These are phyloP conservation scores for Diglossa brunneiventris DNA, from an alignment of 2,113 vertebrate genomes.

Conservation along the genomic window DNA sequence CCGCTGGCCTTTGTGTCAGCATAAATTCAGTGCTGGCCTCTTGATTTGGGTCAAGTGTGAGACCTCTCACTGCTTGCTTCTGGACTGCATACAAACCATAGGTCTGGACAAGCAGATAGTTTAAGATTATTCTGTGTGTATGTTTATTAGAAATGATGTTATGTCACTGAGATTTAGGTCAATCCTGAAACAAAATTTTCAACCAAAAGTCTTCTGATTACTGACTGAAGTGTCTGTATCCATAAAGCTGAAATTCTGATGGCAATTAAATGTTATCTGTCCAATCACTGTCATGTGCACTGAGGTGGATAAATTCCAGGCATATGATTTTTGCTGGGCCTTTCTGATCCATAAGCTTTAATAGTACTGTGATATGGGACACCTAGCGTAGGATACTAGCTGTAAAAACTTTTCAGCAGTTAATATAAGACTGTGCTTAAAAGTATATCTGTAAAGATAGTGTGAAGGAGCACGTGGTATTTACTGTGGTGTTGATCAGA, in stretches of 20 bases:
- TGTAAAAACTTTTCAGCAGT: background rate
- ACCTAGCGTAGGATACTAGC: background rate
- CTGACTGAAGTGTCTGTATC: background rate
- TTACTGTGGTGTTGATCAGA: background rate
- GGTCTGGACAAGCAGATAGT: background rate
- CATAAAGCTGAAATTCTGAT: background rate
- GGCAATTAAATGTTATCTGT: background rate
- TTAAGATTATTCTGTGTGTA: background rate
- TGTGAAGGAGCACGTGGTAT: background rate
- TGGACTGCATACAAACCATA: background rate
- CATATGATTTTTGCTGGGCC: background rate
- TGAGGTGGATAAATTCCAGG: background rate
- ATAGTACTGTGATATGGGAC: background rate
- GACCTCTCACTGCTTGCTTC: background rate
- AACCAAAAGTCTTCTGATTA: background rate
- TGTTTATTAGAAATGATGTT: background rate
- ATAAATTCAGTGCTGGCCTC: background rate
- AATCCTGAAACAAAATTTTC: background rate
- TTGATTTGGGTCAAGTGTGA: background rate
- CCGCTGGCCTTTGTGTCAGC: background rate
- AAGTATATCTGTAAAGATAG: background rate
- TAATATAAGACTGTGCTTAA: background rate
- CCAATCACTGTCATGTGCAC: background rate
- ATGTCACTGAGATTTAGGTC: background rate
- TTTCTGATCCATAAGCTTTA: background rate